Percentiles rank a stretch among this genome's conserved stretches.
These are phyloP conservation scores for Sebastes fasciatus DNA, from an alignment of 2,113 vertebrate genomes.

Conservation along the genomic window DNA sequence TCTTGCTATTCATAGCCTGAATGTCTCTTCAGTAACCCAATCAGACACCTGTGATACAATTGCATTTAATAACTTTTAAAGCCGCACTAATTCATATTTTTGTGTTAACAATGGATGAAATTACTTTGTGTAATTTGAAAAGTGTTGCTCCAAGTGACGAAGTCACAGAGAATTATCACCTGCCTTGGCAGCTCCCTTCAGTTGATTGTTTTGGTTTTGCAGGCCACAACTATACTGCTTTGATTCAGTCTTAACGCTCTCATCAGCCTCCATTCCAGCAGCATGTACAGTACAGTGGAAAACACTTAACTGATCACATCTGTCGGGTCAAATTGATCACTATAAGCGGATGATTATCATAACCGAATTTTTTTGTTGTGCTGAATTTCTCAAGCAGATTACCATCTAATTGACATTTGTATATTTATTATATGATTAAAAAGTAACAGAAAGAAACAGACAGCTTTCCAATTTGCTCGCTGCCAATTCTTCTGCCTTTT, in stretches of 20 bases:
- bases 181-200: not conserved
- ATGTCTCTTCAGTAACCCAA: not conserved
- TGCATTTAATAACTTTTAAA: not conserved
- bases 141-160: no score
- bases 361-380: no score
- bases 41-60: not conserved
- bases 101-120: not conserved
- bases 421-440: no score
- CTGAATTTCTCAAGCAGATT: no score
- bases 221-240: not conserved
- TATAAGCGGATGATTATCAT: no score
- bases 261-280: not conserved
- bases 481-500: no score
- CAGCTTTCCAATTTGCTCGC: no score
- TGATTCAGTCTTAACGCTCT: not conserved
- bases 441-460: no score
- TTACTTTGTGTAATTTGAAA: not conserved
- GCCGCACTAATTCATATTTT: not conserved
- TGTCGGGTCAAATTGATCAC: no score
- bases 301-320: no score
- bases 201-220: not conserved
- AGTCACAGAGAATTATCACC: not conserved
- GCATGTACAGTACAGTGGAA: not conserved
- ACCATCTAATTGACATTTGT: no score
- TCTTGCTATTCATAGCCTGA: not conserved